Evolutionary conservation across 2,888 invertebrate genomes (phyloP).

Genomic region (Ochropacha duplaris): DNA sequence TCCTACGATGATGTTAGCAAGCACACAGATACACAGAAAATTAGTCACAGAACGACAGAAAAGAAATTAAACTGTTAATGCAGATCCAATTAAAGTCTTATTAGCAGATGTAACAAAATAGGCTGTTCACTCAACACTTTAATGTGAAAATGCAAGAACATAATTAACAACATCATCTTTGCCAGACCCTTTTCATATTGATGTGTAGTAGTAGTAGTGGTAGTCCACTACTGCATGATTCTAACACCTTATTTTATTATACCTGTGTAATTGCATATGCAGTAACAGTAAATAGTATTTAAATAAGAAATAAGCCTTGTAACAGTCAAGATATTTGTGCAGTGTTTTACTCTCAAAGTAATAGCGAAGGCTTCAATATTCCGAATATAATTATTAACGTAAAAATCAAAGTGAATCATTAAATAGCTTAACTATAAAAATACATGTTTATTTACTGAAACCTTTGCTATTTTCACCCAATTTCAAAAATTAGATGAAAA

Average conservation of each 20-base stretch:
- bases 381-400: not conserved
- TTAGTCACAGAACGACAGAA: constrained; percentile 64
- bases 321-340: not conserved
- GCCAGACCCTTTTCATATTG: no score
- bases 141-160: no score
- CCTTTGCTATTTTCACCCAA: not conserved
- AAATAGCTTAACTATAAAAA: no score
- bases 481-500: not conserved
- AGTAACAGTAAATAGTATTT: not conserved
- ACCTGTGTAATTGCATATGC: not conserved
- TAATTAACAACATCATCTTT: no score
- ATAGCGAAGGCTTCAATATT: not conserved
- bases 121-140: no score
- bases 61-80: constrained; percentile 13
- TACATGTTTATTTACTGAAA: not conserved
- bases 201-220: no score
- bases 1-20: constrained; percentile 77
- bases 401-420: no score
- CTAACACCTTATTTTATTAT: not conserved
- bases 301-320: not conserved
- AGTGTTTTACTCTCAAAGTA: not conserved
- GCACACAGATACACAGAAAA: constrained; percentile 67
- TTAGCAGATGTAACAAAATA: no score
- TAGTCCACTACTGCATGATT: not conserved
- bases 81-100: not conserved